phyloP scores from a whole-genome alignment of 2,797 vertebrate genomes.

The Protosalanx chinensis region DNA sequence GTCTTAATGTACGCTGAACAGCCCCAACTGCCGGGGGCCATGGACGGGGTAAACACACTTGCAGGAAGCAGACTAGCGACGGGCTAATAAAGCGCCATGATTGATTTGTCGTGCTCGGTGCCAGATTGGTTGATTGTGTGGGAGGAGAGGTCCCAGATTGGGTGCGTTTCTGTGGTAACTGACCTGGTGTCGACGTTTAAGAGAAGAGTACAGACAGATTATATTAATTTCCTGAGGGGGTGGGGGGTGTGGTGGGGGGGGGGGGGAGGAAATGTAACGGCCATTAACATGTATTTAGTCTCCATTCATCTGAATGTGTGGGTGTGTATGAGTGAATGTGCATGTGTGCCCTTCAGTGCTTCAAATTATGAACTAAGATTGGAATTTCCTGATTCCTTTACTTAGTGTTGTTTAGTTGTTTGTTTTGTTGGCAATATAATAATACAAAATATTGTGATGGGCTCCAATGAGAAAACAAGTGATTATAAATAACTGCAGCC shows the following conservation, averaged over 20 bases:
- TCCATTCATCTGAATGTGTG: slow-evolving; percentile 7
- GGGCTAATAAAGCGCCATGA: slow-evolving; percentile 79
- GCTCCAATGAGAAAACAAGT: slow-evolving; percentile 19
- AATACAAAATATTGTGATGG: background rate
- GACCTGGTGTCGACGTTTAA: slow-evolving; percentile 48
- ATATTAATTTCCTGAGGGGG: slow-evolving; percentile 28
- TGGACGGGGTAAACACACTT: slow-evolving; percentile 71
- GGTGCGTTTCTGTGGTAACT: slow-evolving; percentile 59
- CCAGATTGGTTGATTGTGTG: slow-evolving; percentile 71
- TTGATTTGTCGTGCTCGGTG: slow-evolving; percentile 72
- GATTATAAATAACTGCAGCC: slow-evolving; percentile 38
- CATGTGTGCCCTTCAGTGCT: slow-evolving; percentile 1
- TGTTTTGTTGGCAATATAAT: background rate
- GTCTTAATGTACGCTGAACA: slow-evolving; percentile 76
- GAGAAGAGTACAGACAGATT: slow-evolving; percentile 28
- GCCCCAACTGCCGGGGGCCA: slow-evolving; percentile 63
- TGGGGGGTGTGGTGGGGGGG: too few relatives aligned
- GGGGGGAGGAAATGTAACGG: background rate
- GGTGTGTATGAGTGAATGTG: background rate
- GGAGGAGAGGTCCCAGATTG: slow-evolving; percentile 70
- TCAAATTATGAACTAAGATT: background rate
- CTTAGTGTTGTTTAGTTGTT: too few relatives aligned
- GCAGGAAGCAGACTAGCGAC: slow-evolving; percentile 75
- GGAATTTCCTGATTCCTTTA: background rate
- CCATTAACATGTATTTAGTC: background rate